These are phyloP conservation scores for Kryptolebias marmoratus DNA, from an alignment of 2,113 vertebrate genomes.

Conservation along the genomic window DNA sequence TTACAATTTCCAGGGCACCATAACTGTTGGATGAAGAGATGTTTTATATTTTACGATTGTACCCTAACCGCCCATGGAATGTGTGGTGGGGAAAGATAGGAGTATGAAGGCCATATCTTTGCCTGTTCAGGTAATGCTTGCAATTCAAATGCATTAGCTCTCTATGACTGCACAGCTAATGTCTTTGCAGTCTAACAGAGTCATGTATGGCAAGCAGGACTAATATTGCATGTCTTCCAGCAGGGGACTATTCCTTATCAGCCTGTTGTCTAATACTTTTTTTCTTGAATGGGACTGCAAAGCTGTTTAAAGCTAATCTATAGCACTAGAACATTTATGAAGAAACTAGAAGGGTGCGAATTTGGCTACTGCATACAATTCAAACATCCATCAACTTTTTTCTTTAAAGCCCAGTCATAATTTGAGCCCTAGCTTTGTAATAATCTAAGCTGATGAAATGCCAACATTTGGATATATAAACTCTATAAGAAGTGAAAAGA, in stretches of 20 bases:
- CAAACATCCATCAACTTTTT: too few species aligned
- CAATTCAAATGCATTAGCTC: slow-evolving; percentile 63
- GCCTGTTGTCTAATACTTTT: neutral
- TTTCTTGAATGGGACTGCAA: neutral
- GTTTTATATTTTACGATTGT: slow-evolving; percentile 53
- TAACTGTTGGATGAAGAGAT: slow-evolving; percentile 75
- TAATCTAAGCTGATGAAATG: too few species aligned
- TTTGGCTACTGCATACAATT: too few species aligned
- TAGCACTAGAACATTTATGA: neutral
- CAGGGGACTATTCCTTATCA: neutral
- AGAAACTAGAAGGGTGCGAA: neutral
- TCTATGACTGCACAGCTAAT: slow-evolving; percentile 46
- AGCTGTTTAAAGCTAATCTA: neutral
- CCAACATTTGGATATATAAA: too few species aligned
- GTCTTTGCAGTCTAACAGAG: slow-evolving; percentile 52
- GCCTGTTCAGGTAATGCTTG: slow-evolving; percentile 21
- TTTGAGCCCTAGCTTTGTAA: too few species aligned
- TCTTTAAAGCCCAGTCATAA: too few species aligned
- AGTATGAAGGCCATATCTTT: slow-evolving; percentile 28
- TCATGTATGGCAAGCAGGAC: slow-evolving; percentile 20
- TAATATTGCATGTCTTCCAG: slow-evolving; percentile 13
- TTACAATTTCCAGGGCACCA: slow-evolving; percentile 74
- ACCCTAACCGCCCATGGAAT: slow-evolving; percentile 11
- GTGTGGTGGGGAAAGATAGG: slow-evolving; percentile 40
- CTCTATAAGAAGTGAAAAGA: too few species aligned